Conservation (phyloP, 2,113 vertebrate species). For the Ctenomys sociabilis region DNA sequence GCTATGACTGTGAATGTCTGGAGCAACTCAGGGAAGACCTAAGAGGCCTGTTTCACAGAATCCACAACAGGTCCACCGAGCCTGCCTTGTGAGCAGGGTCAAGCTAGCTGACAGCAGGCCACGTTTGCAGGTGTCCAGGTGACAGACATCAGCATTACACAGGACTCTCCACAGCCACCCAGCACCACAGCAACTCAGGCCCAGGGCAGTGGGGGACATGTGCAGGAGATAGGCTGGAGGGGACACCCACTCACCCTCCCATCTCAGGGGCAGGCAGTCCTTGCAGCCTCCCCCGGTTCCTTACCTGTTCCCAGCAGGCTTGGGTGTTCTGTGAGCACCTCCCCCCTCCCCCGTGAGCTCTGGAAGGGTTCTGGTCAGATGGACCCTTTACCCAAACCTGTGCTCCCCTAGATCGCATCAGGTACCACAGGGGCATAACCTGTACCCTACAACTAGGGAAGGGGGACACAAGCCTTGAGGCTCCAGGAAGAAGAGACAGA, state of each 20-base stretch:
- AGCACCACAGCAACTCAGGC: not conserved
- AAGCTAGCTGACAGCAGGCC: not conserved
- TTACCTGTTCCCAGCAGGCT: not conserved
- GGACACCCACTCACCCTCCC: not conserved
- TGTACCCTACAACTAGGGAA: not conserved
- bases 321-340: not conserved
- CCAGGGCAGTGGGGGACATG: not conserved
- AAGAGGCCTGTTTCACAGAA: not conserved
- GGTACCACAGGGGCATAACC: not conserved
- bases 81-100: not conserved
- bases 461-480: not conserved
- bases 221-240: not conserved
- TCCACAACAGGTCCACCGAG: not conserved
- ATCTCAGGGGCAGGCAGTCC: not conserved
- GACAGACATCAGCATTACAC: not conserved
- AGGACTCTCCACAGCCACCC: not conserved
- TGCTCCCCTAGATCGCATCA: not conserved
- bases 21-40: not conserved
- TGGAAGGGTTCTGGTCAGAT: not conserved
- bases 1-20: not conserved
- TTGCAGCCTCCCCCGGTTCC: not conserved
- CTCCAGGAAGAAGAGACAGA: not conserved
- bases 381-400: not conserved
- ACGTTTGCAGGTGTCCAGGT: not conserved
- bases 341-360: not conserved